A percentile compares a stretch with the other conserved stretches of the same genome.
Evolutionary conservation across 2,888 invertebrate species (phyloP).

Genomic region (Rotaria sp.): DNA sequence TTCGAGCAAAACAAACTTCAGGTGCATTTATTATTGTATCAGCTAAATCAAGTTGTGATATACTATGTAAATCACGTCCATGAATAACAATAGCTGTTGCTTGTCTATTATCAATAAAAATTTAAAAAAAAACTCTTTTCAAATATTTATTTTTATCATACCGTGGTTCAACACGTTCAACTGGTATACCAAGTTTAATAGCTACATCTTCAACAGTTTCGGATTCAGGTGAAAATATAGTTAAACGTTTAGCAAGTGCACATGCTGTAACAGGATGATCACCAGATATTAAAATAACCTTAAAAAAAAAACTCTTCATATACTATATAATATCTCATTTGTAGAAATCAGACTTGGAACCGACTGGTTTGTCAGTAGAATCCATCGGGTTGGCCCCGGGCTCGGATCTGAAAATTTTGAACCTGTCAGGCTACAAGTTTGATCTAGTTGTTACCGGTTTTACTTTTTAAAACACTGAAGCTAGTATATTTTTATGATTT

Average conservation of each 20-base stretch:
- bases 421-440: too few species aligned
- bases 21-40: conserved; percentile 21
- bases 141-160: neutral
- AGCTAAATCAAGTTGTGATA: neutral
- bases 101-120: neutral
- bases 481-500: too few species aligned
- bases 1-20: conserved; percentile 15
- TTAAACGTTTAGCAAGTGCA: conserved; percentile 3
- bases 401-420: too few species aligned
- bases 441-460: too few species aligned
- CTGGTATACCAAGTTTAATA: neutral
- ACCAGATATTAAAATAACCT: conserved; percentile 14
- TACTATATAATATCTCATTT: too few species aligned
- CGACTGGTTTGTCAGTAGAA: too few species aligned
- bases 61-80: neutral
- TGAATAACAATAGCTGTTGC: neutral
- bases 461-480: too few species aligned
- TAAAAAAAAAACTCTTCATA: neutral
- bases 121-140: too few species aligned
- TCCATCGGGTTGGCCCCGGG: too few species aligned
- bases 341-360: too few species aligned
- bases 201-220: conserved; percentile 14
- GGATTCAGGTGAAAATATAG: neutral
- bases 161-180: conserved; percentile 14
- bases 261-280: conserved; percentile 11